Percentiles rank a stretch among this genome's conserved stretches.
These are phyloP conservation scores for Aurelia aurita DNA, from an alignment of 30 jellyfish, hydroid and myxozoan species.

Conservation along the genomic window DNA sequence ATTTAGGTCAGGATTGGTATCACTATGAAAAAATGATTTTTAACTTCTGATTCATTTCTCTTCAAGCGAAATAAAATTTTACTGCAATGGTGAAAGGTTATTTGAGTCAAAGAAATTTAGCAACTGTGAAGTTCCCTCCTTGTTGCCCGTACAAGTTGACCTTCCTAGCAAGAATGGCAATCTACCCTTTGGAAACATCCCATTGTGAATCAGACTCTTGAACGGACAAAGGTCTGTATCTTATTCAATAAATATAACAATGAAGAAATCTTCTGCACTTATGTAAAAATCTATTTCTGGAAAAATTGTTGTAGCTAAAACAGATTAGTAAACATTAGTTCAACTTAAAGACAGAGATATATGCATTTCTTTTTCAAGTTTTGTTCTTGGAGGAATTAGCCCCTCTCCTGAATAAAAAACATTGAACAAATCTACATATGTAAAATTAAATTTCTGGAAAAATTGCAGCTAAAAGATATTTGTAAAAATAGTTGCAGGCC, in stretches of 20 bases:
- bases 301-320: no score
- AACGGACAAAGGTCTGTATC: slow-evolving; percentile 29
- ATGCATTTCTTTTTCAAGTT: no score
- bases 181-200: slow-evolving; percentile 34
- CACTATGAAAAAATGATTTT: no score
- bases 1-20: no score
- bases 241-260: background rate
- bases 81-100: slow-evolving; percentile 33
- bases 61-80: slow-evolving; percentile 22
- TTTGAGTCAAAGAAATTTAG: slow-evolving; percentile 21
- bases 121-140: slow-evolving; percentile 43
- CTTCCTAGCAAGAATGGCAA: slow-evolving; percentile 35
- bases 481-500: no score
- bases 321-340: no score
- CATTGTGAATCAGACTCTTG: slow-evolving; percentile 10
- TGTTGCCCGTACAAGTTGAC: slow-evolving; percentile 36
- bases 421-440: no score
- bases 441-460: no score
- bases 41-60: slow-evolving; percentile 23
- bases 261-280: background rate
- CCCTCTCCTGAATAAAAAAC: background rate
- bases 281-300: no score
- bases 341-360: no score
- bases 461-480: no score
- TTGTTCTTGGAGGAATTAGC: no score